These are phyloP conservation scores for Hippocampus guttulatus DNA, from an alignment of 2,113 vertebrate species.

Conservation along the genomic window DNA sequence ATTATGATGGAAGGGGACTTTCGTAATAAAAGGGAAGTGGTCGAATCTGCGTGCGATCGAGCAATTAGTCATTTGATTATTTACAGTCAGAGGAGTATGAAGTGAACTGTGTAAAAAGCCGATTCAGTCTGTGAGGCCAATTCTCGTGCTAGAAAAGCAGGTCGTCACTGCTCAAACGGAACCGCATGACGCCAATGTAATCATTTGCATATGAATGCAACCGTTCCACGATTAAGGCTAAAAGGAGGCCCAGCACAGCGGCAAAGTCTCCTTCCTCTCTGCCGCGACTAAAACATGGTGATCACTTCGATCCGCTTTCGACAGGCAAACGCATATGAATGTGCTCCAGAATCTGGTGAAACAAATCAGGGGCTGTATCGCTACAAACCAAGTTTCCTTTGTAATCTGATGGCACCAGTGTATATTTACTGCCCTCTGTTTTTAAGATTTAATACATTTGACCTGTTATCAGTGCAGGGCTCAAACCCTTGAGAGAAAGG, in stretches of 20 bases:
- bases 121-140: constrained; percentile 35
- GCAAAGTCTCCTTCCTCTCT: constrained; percentile 35
- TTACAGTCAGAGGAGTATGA: constrained; percentile 28
- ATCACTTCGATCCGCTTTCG: constrained; percentile 40
- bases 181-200: constrained; percentile 45
- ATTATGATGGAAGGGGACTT: no score
- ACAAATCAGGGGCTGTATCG: constrained; percentile 12
- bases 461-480: not conserved
- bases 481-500: not conserved
- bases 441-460: constrained; percentile 11
- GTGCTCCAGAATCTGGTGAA: constrained; percentile 26
- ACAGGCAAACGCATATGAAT: constrained; percentile 29
- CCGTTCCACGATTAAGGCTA: constrained; percentile 57
- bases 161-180: constrained; percentile 41
- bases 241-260: constrained; percentile 51
- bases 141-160: constrained; percentile 35
- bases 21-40: not conserved
- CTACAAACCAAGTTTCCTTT: constrained; percentile 13
- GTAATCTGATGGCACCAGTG: constrained; percentile 17
- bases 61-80: constrained; percentile 36
- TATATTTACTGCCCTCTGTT: not conserved
- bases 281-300: constrained; percentile 26
- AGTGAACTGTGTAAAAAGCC: not conserved
- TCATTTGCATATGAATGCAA: constrained; percentile 62
- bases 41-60: constrained; percentile 1